Base-by-base conservation (phyloP, 2,888 invertebrate species). In the Acronicta alni region DNA sequence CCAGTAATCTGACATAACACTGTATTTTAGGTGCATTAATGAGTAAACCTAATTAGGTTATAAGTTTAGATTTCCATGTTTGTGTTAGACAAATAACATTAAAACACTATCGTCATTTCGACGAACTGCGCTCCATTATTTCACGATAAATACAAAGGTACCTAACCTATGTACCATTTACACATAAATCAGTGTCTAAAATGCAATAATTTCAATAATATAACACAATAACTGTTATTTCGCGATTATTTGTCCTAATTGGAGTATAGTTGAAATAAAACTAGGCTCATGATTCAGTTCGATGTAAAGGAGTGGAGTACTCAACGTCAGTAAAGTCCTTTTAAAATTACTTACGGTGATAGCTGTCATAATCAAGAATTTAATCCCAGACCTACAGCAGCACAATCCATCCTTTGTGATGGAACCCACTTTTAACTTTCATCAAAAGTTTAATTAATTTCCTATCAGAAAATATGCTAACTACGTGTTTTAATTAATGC, bases 361-460 rank as follows among this genome's bases (percentile, higher is more conserved):
- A 38, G 37, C 54, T 38, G 37, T 48, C 41, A 57, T 64, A 67
- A 61, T 59, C 65, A 65, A 62, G 62, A 60, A 63, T 51, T 44
- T 57, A 65, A 68, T 63, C 46, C 44, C 45, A 37, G 30, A 47
- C 18, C 43, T 37, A 58, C 57, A 38, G 44, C 42, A 70, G 47
- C 39, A 63, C 59, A 54, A 57, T 65, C 56, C 54, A 32, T 55
- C 62, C 67, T 73, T 71, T 63, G 57, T 68, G 46, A 64, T 42
- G 49, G 47, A 60, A 54, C 55, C 57, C 49, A 66, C 65, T 61
- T 61, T 67, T 67, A 73, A 71, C 66, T 64, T 65, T 54, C 59
- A 63, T 60, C 45, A 48, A 59, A 76, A 71, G 61, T 72, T 67
- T 76, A 75, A 78, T 73, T 73, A 65, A 73, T 68, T 72, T 75